Conservation (phyloP, 1,140 invertebrate species). For the Drosophila micromelanica region DNA sequence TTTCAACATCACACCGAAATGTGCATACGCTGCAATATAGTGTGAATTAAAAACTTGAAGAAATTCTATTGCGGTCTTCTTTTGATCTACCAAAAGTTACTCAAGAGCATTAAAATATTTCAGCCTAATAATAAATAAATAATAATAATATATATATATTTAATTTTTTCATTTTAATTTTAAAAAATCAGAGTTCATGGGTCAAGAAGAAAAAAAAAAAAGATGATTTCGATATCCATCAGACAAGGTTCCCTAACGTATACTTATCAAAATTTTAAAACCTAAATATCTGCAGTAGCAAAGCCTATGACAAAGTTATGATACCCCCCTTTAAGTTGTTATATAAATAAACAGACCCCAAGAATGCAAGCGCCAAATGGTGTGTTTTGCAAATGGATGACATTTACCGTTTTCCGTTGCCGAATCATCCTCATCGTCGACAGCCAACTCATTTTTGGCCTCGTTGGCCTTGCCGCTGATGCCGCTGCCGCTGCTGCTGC, state of each 20-base stretch:
- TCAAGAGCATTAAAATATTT: too few species aligned
- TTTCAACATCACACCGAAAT: not conserved
- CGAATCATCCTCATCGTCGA: constrained; percentile 80
- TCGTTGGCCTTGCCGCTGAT: constrained; percentile 21
- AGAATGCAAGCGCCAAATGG: constrained; percentile 31
- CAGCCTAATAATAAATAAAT: too few species aligned
- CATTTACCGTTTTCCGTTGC: constrained; percentile 79
- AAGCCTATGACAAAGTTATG: not conserved
- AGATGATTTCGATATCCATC: too few species aligned
- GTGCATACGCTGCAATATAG: not conserved
- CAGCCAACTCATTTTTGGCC: constrained; percentile 49
- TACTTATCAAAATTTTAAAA: too few species aligned
- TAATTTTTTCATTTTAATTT: too few species aligned
- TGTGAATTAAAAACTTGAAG: too few species aligned
- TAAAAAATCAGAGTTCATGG: too few species aligned
- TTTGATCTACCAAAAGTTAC: too few species aligned
- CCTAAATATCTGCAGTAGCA: not conserved
- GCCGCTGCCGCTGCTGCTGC: constrained; percentile 25
- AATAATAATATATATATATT: too few species aligned
- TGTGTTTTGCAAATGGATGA: constrained; percentile 27
- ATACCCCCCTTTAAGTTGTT: not conserved
- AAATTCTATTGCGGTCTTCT: too few species aligned
- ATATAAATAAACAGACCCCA: not conserved
- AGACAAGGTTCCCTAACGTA: too few species aligned
- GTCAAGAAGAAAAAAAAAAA: too few species aligned